A percentile compares a stretch with the other conserved stretches of the same genome.
phyloP scores from a whole-genome alignment of 2,888 invertebrate genomes.

The Pasiphila rectangulata region DNA sequence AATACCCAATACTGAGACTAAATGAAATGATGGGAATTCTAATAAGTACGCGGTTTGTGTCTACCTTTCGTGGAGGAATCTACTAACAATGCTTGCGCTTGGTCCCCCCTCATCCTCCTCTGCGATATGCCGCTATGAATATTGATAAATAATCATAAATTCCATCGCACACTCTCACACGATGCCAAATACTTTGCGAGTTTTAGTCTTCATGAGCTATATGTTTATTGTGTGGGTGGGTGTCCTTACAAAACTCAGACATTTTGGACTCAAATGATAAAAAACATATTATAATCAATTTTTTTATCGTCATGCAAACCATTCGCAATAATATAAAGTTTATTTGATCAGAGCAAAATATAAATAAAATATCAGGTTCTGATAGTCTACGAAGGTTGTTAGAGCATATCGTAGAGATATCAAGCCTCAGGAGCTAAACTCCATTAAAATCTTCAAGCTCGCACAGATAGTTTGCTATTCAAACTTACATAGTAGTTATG shows the following conservation, averaged over 20 bases:
- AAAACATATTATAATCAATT: too few species aligned
- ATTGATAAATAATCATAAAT: slow-evolving; percentile 72
- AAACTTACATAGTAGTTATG: slow-evolving; percentile 14
- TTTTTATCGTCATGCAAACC: too few species aligned
- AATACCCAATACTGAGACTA: slow-evolving; percentile 54
- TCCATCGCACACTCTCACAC: slow-evolving; percentile 48
- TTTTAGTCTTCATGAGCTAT: slow-evolving; percentile 36
- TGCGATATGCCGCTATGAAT: slow-evolving; percentile 63
- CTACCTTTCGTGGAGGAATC: slow-evolving; percentile 60
- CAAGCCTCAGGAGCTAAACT: slow-evolving; percentile 25
- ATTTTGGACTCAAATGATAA: too few species aligned
- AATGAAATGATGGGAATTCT: slow-evolving; percentile 64
- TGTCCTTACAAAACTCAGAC: too few species aligned
- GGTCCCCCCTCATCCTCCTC: slow-evolving; percentile 29
- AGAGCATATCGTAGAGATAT: slow-evolving; percentile 9
- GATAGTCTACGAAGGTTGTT: slow-evolving; percentile 3
- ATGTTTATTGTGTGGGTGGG: background rate
- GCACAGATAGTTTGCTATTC: slow-evolving; percentile 21
- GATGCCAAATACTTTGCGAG: slow-evolving; percentile 48
- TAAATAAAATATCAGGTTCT: too few species aligned
- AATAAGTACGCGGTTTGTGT: slow-evolving; percentile 68
- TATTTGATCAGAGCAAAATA: too few species aligned
- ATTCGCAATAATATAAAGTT: too few species aligned
- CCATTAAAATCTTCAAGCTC: slow-evolving; percentile 22
- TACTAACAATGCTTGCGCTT: slow-evolving; percentile 62